Evolutionary conservation across 2,888 invertebrate genomes (phyloP).

Genomic region (Latrodectus hesperus): DNA sequence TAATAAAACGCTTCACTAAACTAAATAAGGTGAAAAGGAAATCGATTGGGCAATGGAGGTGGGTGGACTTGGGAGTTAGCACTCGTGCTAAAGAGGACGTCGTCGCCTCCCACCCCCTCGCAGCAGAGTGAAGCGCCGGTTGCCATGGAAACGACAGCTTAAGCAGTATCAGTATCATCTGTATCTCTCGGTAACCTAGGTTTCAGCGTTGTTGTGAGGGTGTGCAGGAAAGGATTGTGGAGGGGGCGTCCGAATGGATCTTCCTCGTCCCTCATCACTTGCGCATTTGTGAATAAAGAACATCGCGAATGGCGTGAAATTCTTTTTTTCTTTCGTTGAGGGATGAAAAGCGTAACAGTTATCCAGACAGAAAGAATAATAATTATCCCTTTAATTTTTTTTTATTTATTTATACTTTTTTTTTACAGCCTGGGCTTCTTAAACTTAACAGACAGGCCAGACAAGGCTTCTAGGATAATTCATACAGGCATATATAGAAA

Average conservation of each 20-base stretch:
- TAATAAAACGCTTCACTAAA: conserved; percentile 59
- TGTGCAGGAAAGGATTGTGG: background rate
- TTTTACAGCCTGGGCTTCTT: no score
- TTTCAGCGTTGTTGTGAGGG: background rate
- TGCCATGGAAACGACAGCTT: conserved; percentile 20
- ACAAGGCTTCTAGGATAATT: no score
- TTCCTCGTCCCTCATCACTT: background rate
- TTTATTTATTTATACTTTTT: no score
- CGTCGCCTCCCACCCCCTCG: background rate
- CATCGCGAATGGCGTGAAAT: background rate
- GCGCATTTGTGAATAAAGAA: background rate
- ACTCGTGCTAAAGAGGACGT: conserved; percentile 13
- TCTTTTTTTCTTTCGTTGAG: background rate
- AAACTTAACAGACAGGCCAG: no score
- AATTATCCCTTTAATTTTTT: no score
- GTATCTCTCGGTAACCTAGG: background rate
- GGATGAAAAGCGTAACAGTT: no score
- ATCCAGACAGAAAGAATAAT: no score
- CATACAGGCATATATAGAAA: no score
- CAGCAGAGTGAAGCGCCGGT: conserved; percentile 26
- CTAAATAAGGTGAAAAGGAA: conserved; percentile 54
- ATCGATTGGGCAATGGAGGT: conserved; percentile 46
- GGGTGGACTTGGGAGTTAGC: background rate
- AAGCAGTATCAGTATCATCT: background rate
- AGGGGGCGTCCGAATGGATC: background rate